Conservation (phyloP, 2,113 vertebrate species). For the Rousettus leschenaultii region DNA sequence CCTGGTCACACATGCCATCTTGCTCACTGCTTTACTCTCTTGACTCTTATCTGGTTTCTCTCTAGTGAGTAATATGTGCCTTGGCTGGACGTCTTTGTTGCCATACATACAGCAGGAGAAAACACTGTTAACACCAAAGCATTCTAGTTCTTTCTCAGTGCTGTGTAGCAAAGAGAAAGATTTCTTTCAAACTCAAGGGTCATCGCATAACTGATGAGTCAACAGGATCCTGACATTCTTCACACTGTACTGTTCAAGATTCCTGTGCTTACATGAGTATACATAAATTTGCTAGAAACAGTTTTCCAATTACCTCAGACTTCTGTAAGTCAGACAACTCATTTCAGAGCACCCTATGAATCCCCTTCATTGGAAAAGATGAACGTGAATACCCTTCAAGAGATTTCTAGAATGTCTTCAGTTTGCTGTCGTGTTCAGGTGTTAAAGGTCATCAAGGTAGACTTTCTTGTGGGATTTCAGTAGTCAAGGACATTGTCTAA, state of each 20-base stretch:
- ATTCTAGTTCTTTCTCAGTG: not conserved
- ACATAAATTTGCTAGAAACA: not conserved
- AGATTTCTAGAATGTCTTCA: not conserved
- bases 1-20: not conserved
- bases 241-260: not conserved
- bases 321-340: not conserved
- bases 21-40: not conserved
- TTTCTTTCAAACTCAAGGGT: slow-evolving; percentile 19
- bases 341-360: not conserved
- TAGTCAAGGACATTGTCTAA: not conserved
- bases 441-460: not conserved
- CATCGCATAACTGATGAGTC: not conserved
- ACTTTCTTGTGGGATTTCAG: not conserved
- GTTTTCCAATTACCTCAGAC: not conserved
- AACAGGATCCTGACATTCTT: not conserved
- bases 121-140: not conserved
- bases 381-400: not conserved
- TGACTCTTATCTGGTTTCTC: slow-evolving; percentile 10
- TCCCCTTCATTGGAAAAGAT: not conserved
- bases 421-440: not conserved
- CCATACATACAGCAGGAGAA: slow-evolving; percentile 13
- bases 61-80: slow-evolving; percentile 38
- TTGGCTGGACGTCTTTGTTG: not conserved
- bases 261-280: not conserved
- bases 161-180: not conserved